Conservation (phyloP, 2,888 invertebrate genomes). For the Hyalella azteca region DNA sequence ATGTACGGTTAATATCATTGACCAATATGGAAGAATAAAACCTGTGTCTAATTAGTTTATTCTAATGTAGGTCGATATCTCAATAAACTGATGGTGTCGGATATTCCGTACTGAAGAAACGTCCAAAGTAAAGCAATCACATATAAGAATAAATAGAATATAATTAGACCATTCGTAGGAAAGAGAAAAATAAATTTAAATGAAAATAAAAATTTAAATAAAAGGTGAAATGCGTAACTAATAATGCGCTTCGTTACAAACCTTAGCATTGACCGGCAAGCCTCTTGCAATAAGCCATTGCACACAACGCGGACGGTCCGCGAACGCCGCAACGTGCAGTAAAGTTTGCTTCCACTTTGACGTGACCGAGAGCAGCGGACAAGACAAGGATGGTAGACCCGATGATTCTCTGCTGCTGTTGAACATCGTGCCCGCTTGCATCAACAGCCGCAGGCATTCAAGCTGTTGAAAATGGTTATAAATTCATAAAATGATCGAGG, state of each 20-base stretch:
- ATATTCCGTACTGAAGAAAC: not conserved
- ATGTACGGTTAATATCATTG: too few species aligned
- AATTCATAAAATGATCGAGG: too few species aligned
- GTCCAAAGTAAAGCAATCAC: not conserved
- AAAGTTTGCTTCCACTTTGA: not conserved
- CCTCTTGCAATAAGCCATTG: not conserved
- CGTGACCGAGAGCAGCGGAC: not conserved
- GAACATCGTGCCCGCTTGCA: not conserved
- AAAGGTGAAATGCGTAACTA: not conserved
- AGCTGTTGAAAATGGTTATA: too few species aligned
- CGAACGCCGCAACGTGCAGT: constrained; percentile 26
- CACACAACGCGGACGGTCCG: not conserved
- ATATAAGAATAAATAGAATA: not conserved
- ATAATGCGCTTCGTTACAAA: not conserved
- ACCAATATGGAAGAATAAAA: too few species aligned
- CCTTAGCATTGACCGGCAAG: not conserved
- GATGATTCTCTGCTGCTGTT: constrained; percentile 18
- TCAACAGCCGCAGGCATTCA: constrained; percentile 3
- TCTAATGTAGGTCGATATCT: too few species aligned
- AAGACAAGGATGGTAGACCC: not conserved
- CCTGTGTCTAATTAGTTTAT: too few species aligned
- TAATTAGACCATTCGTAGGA: not conserved
- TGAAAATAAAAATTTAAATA: not conserved
- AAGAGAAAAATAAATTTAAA: not conserved
- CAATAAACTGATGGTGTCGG: not conserved